Conservation (phyloP, 2,113 vertebrate genomes). For the Oceanites oceanicus region DNA sequence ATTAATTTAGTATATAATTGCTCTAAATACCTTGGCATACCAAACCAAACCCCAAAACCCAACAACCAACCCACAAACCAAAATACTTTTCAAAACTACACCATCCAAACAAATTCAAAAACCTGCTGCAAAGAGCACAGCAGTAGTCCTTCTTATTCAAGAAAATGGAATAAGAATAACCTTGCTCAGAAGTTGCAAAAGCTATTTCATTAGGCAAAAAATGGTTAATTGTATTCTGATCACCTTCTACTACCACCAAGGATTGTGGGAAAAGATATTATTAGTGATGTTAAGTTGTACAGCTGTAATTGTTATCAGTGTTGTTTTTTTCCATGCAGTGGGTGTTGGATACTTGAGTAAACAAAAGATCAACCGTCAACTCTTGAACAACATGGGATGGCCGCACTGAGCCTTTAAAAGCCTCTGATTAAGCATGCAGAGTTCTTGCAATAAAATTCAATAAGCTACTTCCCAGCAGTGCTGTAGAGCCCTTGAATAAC, state of each 20-base stretch:
- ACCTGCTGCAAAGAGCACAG: background rate
- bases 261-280: background rate
- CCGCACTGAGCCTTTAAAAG: background rate
- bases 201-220: background rate
- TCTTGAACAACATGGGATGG: background rate
- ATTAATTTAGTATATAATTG: background rate
- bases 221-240: background rate
- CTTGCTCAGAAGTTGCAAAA: background rate
- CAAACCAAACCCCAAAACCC: background rate
- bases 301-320: background rate
- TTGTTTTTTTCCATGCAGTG: background rate
- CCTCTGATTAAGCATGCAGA: background rate
- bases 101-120: background rate
- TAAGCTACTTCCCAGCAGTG: background rate
- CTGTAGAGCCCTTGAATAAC: background rate
- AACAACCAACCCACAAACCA: background rate
- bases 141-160: background rate
- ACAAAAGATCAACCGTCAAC: background rate
- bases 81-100: background rate
- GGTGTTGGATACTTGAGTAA: background rate
- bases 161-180: background rate
- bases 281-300: background rate
- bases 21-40: background rate
- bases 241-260: background rate
- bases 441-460: background rate